These are phyloP conservation scores for Cotesia congregata DNA, from an alignment of 2,888 invertebrate genomes.

Conservation along the genomic window DNA sequence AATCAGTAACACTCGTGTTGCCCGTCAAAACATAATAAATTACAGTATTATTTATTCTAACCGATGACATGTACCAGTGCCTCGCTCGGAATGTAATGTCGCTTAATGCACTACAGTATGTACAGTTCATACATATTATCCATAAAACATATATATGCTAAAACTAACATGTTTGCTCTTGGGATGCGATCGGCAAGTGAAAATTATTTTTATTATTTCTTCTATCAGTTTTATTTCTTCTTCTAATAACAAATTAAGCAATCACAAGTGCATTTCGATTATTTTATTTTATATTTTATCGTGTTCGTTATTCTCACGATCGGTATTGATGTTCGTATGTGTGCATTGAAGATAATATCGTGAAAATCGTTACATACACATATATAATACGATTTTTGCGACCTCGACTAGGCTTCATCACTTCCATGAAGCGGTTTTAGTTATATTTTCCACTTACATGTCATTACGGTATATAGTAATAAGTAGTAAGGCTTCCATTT, in stretches of 20 bases:
- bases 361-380: background rate
- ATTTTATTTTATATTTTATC: no score
- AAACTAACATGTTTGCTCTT: background rate
- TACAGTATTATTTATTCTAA: slow-evolving; percentile 7
- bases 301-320: background rate
- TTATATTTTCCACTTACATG: background rate
- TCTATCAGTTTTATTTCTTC: no score
- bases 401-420: slow-evolving; percentile 8
- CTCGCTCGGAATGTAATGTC: background rate
- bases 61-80: slow-evolving; percentile 2
- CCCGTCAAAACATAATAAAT: background rate
- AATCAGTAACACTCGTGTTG: slow-evolving; percentile 12
- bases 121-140: background rate
- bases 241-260: no score
- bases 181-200: background rate
- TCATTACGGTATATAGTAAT: background rate
- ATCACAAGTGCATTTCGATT: no score
- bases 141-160: background rate
- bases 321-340: background rate
- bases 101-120: background rate
- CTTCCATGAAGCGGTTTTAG: slow-evolving; percentile 8
- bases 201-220: background rate
- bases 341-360: background rate
- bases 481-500: background rate
- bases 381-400: background rate